Percentiles rank a stretch among this genome's conserved stretches.
phyloP scores from a whole-genome alignment of 2,113 vertebrate genomes.

The Suncus etruscus region DNA sequence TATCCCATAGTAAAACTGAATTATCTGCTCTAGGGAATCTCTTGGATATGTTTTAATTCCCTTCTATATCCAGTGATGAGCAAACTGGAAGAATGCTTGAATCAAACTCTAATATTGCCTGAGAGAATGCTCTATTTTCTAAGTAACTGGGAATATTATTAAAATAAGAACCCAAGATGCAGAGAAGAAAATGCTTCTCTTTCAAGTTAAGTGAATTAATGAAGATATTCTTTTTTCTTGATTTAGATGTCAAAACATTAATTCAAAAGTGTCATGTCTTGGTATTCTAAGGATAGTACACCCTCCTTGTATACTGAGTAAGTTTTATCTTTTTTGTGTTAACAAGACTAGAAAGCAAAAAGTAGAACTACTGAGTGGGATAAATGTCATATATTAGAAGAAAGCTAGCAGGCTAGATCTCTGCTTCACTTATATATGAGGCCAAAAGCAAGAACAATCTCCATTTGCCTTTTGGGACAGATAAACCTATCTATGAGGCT shows the following conservation, averaged over 20 bases:
- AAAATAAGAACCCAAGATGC: neutral
- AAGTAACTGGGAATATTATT: neutral
- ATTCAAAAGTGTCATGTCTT: neutral
- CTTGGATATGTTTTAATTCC: neutral
- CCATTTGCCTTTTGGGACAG: constrained; percentile 70
- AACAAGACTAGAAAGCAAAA: constrained; percentile 23
- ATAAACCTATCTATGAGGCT: constrained; percentile 71
- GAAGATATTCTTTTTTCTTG: neutral
- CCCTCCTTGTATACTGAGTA: neutral
- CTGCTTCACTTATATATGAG: constrained; percentile 57
- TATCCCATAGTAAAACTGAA: neutral
- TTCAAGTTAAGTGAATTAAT: neutral
- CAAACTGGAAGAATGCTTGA: neutral
- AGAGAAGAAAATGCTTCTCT: neutral
- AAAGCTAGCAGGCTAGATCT: neutral
- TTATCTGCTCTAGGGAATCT: neutral
- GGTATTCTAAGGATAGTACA: neutral
- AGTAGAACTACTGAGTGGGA: constrained; percentile 28
- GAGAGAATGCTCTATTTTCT: neutral
- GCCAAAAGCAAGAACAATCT: constrained; percentile 56
- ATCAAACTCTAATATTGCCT: neutral
- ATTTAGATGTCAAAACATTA: neutral
- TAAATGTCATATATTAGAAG: constrained; percentile 21
- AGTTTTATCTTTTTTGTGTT: neutral
- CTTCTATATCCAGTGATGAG: neutral